phyloP scores from a whole-genome alignment of 2,888 invertebrate species.

The Carcina quercana region DNA sequence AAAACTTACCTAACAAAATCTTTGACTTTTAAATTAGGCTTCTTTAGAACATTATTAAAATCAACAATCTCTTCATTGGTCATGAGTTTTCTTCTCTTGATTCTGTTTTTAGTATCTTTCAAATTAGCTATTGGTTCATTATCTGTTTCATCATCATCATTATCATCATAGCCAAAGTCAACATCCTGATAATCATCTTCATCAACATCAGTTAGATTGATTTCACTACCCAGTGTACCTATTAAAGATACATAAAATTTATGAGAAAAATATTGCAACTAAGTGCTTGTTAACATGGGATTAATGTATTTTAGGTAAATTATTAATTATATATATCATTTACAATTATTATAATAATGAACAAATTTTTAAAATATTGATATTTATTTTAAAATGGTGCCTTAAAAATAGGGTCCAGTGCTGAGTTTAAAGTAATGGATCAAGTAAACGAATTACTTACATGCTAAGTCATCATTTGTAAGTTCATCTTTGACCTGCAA shows the following conservation, averaged over 20 bases:
- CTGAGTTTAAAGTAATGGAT: no score
- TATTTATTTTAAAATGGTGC: background rate
- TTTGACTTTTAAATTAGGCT: conserved; percentile 46
- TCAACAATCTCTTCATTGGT: conserved; percentile 34
- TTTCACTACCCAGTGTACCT: conserved; percentile 1
- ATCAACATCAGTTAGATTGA: conserved; percentile 9
- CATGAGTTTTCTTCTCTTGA: conserved; percentile 32
- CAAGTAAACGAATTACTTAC: conserved; percentile 42
- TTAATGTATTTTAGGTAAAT: background rate
- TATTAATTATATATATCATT: background rate
- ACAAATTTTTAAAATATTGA: no score
- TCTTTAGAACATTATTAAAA: conserved; percentile 43
- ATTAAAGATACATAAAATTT: background rate
- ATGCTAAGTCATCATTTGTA: conserved; percentile 45
- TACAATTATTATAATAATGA: background rate
- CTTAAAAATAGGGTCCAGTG: no score
- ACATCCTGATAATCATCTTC: conserved; percentile 18
- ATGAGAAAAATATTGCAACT: background rate
- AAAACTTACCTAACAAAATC: conserved; percentile 29
- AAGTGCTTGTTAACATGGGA: background rate
- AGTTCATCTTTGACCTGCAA: conserved; percentile 56
- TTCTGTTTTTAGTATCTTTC: conserved; percentile 40
- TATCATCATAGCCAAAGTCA: conserved; percentile 6
- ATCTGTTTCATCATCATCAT: conserved; percentile 39
- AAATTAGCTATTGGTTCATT: conserved; percentile 49